Evolutionary conservation across 1,140 invertebrate species (phyloP).

Genomic region (Brachionus sp.): DNA sequence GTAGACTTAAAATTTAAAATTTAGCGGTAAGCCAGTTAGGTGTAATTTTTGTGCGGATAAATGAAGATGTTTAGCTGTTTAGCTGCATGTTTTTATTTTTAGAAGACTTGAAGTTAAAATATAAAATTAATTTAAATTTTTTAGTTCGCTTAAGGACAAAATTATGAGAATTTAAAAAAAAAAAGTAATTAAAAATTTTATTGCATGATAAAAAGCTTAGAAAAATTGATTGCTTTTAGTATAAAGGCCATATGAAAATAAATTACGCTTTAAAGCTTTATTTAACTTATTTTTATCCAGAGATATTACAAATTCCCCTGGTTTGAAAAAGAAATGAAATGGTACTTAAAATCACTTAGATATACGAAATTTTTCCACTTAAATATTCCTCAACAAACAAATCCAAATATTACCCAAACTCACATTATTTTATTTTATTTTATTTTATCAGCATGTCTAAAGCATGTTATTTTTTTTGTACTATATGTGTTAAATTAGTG

Average conservation of each 20-base stretch:
- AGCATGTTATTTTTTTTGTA: not conserved
- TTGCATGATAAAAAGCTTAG: not conserved
- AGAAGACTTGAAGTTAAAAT: not conserved
- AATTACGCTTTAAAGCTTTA: not conserved
- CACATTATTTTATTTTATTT: not conserved
- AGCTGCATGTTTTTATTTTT: conserved; percentile 14
- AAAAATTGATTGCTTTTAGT: not conserved
- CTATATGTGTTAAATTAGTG: not conserved
- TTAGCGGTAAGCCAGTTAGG: conserved; percentile 3
- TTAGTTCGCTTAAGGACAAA: conserved; percentile 20
- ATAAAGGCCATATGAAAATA: not conserved
- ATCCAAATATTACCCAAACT: not conserved
- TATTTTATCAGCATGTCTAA: not conserved
- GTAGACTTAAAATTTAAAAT: conserved; percentile 11
- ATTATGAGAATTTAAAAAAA: not conserved
- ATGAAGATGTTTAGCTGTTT: not conserved
- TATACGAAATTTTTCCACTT: not conserved
- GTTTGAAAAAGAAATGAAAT: not conserved
- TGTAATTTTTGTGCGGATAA: not conserved
- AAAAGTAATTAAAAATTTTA: not conserved
- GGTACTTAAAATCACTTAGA: not conserved
- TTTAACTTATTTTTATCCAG: conserved; percentile 10
- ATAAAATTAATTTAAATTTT: not conserved
- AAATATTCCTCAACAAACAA: not conserved
- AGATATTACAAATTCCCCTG: not conserved